Conservation (phyloP, 2,888 invertebrate species). For the Drosophila leonis region DNA sequence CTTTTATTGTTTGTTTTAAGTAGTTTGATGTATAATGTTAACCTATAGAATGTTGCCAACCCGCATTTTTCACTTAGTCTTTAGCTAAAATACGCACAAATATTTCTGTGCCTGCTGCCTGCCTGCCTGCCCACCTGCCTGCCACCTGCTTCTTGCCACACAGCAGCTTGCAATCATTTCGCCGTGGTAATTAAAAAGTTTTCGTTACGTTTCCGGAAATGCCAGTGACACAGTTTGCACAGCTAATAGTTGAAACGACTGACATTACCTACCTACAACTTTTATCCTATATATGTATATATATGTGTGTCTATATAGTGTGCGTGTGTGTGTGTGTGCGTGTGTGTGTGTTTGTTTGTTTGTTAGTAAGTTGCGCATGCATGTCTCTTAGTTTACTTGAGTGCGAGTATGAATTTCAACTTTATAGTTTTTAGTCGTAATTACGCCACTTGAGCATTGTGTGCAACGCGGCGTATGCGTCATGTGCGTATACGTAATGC, state of each 20-base stretch:
- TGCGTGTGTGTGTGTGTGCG: conserved; percentile 23
- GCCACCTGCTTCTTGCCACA: not conserved
- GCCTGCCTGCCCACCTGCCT: not conserved
- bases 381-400: conserved; percentile 72
- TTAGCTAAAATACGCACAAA: conserved; percentile 38
- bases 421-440: conserved; percentile 66
- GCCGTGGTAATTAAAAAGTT: conserved; percentile 60
- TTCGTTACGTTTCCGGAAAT: conserved; percentile 47
- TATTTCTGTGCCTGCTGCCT: not conserved
- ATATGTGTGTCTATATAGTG: not conserved
- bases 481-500: conserved; percentile 64
- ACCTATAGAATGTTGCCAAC: conserved; percentile 75
- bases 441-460: conserved; percentile 72
- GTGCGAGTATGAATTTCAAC: conserved; percentile 80
- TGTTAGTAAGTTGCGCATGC: conserved; percentile 30
- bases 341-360: conserved; percentile 24
- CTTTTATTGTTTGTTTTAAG: conserved; percentile 33
- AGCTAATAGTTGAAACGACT: conserved; percentile 44
- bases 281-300: conserved; percentile 14
- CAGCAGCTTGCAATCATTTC: conserved; percentile 42
- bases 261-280: conserved; percentile 52
- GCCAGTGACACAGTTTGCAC: conserved; percentile 56
- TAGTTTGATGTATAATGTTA: conserved; percentile 61
- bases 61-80: conserved; percentile 60
- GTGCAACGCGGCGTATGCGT: conserved; percentile 61